Percentiles rank a stretch among this genome's conserved stretches.
Evolutionary conservation across 2,113 vertebrate species (phyloP).

Genomic region (Scophthalmus maximus): DNA sequence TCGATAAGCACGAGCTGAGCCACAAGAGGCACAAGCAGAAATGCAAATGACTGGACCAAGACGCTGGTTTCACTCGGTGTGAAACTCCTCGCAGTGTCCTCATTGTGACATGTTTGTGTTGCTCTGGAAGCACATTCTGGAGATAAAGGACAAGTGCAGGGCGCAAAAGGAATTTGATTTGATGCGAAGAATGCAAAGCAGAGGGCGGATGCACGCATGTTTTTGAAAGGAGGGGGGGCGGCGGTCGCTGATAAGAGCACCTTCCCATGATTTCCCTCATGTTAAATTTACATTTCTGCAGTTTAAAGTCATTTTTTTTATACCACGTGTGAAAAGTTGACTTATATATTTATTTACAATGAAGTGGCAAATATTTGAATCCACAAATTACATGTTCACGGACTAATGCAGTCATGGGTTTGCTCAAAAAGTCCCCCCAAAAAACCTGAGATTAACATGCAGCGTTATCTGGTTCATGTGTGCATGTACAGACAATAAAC

Average conservation of each 20-base stretch:
- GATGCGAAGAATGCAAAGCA: constrained; percentile 81
- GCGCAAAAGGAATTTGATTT: constrained; percentile 84
- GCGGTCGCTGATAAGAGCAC: constrained; percentile 71
- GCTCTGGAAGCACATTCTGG: constrained; percentile 83
- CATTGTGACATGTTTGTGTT: constrained; percentile 85
- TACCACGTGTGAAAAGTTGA: neutral
- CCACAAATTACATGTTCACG: no score
- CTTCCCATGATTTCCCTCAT: constrained; percentile 67
- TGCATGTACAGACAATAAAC: constrained; percentile 4
- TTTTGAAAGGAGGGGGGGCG: constrained; percentile 61
- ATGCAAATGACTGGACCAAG: constrained; percentile 76
- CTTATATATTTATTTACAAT: neutral
- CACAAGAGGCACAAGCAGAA: constrained; percentile 65
- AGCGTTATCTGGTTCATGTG: neutral
- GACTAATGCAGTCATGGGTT: no score
- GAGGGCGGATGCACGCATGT: constrained; percentile 78
- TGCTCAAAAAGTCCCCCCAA: no score
- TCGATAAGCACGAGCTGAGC: constrained; percentile 71
- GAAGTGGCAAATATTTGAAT: neutral
- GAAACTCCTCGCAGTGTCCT: constrained; percentile 75
- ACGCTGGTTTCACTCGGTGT: constrained; percentile 59
- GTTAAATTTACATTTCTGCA: constrained; percentile 42
- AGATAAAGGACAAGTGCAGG: constrained; percentile 84
- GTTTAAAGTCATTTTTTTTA: constrained; percentile 2
- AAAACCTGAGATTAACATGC: neutral